Base-by-base conservation (phyloP, 1,140 invertebrate species). In the Melitaea cinxia region DNA sequence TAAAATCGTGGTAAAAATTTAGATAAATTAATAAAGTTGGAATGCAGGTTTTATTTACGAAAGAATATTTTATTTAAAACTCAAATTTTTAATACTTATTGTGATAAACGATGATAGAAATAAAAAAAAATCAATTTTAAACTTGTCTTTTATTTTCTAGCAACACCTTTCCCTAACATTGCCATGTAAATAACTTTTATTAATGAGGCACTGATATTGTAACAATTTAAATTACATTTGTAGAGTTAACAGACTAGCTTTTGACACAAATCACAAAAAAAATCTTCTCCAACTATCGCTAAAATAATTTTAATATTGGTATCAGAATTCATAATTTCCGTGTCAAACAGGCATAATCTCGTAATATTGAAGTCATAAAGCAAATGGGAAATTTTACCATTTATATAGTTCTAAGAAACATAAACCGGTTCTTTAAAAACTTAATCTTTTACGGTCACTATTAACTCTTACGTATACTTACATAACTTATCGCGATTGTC, bases 101-200 rank as follows among this genome's bases (percentile, higher is more conserved):
- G 57, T 60, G 57, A 60, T 60, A 60, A 42, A n/a, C n/a, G n/a
- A n/a, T 7, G 15, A 42, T 42, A 42, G 37, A 42, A 60, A 60
- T 50, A 50, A 42, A 60, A 60, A 60, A 50, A 60, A n/a, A n/a
- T n/a, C 28, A 37, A 60, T 50, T 60, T 50, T 50, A 49, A 28
- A 49, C 30, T 47, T 28, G 57, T 19, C 28, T 60, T 60, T 60
- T 60, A 59, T 59, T 59, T 33, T 55, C 19, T 37, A 55, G 33
- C 33, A 55, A 59, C 45, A 59, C 39, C 56, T 42, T 42, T 42
- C 15, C 37, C 37, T 42, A 42, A 42, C 28, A 33, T 35, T 30
- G 28, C 45, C 45, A 35, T 60, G 45, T 47, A 60, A 33, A 60
- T 60, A 60, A 60, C 30, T 35, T 50, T 50, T 57, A 28, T 57